A percentile compares a stretch with the other conserved stretches of the same genome.
Evolutionary conservation across 2,888 invertebrate genomes (phyloP).

Genomic region (Drosophila neutralis): DNA sequence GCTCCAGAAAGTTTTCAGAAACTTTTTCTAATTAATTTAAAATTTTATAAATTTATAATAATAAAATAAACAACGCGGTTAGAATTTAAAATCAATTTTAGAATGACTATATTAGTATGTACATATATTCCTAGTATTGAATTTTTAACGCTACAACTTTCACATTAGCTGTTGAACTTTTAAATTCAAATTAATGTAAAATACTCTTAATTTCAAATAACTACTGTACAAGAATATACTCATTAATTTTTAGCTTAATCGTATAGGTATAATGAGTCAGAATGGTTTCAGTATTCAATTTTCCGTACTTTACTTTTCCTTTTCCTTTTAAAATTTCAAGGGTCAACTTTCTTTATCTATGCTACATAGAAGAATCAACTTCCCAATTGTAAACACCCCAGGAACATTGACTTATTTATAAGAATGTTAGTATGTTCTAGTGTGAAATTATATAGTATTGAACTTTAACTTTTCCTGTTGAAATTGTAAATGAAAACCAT

Average conservation of each 20-base stretch:
- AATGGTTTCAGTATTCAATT: neutral
- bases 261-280: neutral
- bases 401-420: neutral
- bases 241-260: too few species aligned
- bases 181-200: neutral
- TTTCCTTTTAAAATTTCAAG: slow-evolving; percentile 5
- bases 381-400: neutral
- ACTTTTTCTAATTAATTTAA: neutral
- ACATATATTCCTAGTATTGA: too few species aligned
- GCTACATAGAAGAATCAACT: neutral
- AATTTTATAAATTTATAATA: neutral
- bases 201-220: neutral
- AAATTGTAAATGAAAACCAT: slow-evolving; percentile 30
- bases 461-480: slow-evolving; percentile 9
- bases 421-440: neutral
- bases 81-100: neutral
- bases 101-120: neutral
- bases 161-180: neutral
- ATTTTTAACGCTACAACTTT: too few species aligned
- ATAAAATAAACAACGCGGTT: neutral
- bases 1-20: neutral
- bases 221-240: too few species aligned
- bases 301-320: neutral
- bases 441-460: neutral
- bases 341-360: slow-evolving; percentile 40